Evolutionary conservation across 2,113 vertebrate genomes (phyloP).

Genomic region (Ochotona curzoniae): DNA sequence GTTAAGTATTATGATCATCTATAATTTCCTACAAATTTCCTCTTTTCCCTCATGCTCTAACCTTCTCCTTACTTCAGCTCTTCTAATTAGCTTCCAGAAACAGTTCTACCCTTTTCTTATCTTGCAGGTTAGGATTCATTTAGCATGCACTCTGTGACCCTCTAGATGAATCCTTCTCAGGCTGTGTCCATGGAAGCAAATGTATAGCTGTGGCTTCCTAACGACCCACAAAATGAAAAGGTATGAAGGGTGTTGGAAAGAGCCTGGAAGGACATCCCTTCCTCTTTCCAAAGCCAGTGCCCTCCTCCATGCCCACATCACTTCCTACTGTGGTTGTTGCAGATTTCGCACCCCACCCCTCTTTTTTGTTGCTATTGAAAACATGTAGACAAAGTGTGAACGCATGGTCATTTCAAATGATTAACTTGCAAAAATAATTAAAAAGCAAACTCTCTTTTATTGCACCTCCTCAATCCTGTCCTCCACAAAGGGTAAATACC

Average conservation of each 20-base stretch:
- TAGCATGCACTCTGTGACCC: background rate
- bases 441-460: slow-evolving; percentile 29
- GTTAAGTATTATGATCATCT: background rate
- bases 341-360: background rate
- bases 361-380: slow-evolving; percentile 31
- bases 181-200: background rate
- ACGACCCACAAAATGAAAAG: background rate
- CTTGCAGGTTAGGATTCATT: slow-evolving; percentile 36
- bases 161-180: background rate
- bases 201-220: background rate
- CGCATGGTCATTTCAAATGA: slow-evolving; percentile 1
- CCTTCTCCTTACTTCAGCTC: background rate
- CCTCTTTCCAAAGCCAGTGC: background rate
- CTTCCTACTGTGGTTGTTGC: background rate
- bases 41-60: background rate
- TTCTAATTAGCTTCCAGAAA: slow-evolving; percentile 47
- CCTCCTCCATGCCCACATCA: background rate
- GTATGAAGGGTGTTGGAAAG: background rate
- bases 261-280: background rate
- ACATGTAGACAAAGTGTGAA: slow-evolving; percentile 22
- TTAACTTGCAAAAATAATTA: slow-evolving; percentile 36
- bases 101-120: slow-evolving; percentile 19
- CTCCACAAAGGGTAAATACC: background rate
- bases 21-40: slow-evolving; percentile 19
- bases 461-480: background rate